Evolutionary conservation across 2,888 invertebrate genomes (phyloP), one percentile per base, ranked within the genome.

Genomic region (Plutella xylostella): DNA sequence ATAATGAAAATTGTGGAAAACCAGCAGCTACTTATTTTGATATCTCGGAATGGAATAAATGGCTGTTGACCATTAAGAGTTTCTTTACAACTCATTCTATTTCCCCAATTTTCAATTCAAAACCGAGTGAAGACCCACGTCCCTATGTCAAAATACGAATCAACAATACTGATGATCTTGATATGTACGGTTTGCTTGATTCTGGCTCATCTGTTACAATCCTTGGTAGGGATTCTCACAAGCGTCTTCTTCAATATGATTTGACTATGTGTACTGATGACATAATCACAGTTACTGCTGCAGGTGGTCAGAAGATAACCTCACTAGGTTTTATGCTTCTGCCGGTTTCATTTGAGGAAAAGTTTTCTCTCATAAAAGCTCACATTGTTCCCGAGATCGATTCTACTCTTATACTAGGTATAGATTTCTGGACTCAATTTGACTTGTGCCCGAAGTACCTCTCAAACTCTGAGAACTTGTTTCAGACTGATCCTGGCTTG

Each of bases 391-490:
- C 52, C 1, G 34, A 44, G 22, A 43, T 55, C 4, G 14, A 47
- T 4, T 20, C 28, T n/a, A 2, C 17, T 11, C 38, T 53, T 12
- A 51, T 55, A 6, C 25, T 53, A n/a, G 55, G 55, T 7, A 47
- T 55, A 4, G 52, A 53, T 39, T 55, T 55, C 39, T 54, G 51
- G 50, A n/a, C 20, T 1, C 18, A 38, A 11, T 54, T 51, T 46
- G 38, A 49, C 1, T 12, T 55, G 2, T 51, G 25, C 35, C 52
- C 50, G 7, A 49, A 47, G 17, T 20, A 22, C 45, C 31, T 46
- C 25, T 4, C 14, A 14, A n/a, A n/a, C 9, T 6, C 14, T 9
- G 14, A 14, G 2, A 15, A 22, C n/a, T 4, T 25, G 1, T 7
- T 14, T 14, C 11, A 12, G 1, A n/a, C 11, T 9, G 39, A 39